Evolutionary conservation across 2,797 vertebrate genomes (phyloP), one percentile per base, ranked within the genome.

Genomic region (Denticeps clupeoides): DNA sequence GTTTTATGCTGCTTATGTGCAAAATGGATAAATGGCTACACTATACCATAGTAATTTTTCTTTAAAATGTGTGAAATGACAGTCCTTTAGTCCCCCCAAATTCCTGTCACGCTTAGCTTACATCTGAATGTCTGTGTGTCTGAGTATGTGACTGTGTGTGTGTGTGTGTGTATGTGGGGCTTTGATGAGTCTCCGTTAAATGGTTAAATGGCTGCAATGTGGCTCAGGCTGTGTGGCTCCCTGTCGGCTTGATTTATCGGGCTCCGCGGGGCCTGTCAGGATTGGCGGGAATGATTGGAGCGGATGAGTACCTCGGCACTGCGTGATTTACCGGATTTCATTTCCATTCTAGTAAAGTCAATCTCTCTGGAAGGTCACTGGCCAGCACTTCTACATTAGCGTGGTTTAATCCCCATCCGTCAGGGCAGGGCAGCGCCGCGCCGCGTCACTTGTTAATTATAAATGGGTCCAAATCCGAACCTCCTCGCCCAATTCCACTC

Each of bases 311-410:
- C 58, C 26, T 46, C 60, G 53, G 71, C 64, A 42, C 41, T 60
- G 48, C 55, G 76, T 88, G 87, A 89, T 90, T 90, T 90, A 91
- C 75, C 71, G 64, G 75, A 72, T 75, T 81, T 83, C 81, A 82
- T 89, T 88, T 85, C 84, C 80, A 85, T 78, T 78, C 75, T 63
- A 68, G 79, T 83, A 74, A 87, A 87, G 87, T 87, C 87, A 87
- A 82, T 84, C 81, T 84, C 82, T 64, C 71, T 68, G 72, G 85
- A 91, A 91, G 86, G 88, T 90, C 87, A 87, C 74, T 70, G 72
- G 77, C 79, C 81, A 78, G 75, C 60, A 64, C 71, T 60, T 65
- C 68, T 78, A 85, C 25, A 63, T 88, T 87, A 84, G 75, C 56
- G 69, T 78, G 66, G 78, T 78, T 77, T 78, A 81, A 83, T 82